Conservation (phyloP, 2,888 invertebrate species). For the Mythimna impura region DNA sequence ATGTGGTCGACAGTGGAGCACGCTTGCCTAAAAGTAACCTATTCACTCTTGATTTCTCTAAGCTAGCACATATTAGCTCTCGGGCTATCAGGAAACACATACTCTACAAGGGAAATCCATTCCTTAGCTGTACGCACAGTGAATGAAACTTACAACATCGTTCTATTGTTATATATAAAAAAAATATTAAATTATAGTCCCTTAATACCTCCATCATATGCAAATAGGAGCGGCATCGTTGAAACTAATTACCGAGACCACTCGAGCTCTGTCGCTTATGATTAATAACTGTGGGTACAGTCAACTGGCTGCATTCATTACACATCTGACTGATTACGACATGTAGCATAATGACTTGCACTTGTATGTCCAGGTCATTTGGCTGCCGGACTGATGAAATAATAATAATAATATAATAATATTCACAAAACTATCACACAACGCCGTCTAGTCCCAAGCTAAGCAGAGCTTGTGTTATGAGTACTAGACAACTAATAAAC, state of each 20-base stretch:
- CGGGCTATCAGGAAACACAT: too few relatives aligned
- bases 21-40: too few relatives aligned
- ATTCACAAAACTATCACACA: too few relatives aligned
- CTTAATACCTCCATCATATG: background rate
- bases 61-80: too few relatives aligned
- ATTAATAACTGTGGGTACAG: slow-evolving; percentile 55
- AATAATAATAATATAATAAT: too few relatives aligned
- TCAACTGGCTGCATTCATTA: slow-evolving; percentile 54
- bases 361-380: slow-evolving; percentile 42
- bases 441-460: too few relatives aligned
- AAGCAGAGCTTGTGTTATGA: too few relatives aligned
- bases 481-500: too few relatives aligned
- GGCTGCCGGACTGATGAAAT: background rate
- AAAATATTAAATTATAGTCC: background rate
- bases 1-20: too few relatives aligned
- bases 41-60: too few relatives aligned
- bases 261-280: slow-evolving; percentile 36
- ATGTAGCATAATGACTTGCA: slow-evolving; percentile 37
- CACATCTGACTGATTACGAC: slow-evolving; percentile 46
- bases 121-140: too few relatives aligned
- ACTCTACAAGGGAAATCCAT: too few relatives aligned
- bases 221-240: slow-evolving; percentile 25
- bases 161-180: background rate
- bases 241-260: slow-evolving; percentile 50
- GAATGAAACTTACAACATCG: background rate